Base-by-base conservation (phyloP, 2,888 invertebrate species). In the Harpalus rubripes region DNA sequence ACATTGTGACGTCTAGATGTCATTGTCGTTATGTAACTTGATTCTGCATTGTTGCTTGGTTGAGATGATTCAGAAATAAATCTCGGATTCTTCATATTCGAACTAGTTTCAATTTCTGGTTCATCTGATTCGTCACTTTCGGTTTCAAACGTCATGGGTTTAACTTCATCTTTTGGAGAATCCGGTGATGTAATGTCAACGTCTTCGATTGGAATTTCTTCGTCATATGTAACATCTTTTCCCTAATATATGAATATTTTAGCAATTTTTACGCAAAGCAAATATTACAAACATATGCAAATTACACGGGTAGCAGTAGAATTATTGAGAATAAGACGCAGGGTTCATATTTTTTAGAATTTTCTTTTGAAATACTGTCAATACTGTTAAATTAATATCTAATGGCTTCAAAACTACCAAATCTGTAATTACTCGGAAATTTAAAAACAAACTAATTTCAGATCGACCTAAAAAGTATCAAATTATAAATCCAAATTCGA, bases 151-250 rank as follows among this genome's bases (percentile, higher is more conserved):
- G 58, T 22, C 7, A 79, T 52, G 16, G 63, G 44, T 65, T 78
- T 84, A 8, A 39, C 58, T 52, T 78, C 78, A n/a, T 44, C 10
- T 78, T 63, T 63, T 8, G 78, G 44, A n/a, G 84, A 61, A 78
- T 52, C 63, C 5, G n/a, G 44, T 16, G 79, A 63, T 15, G 79
- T 52, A 15, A 65, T 52, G 22, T 80, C 80, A 16, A 72, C 58
- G 56, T 76, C 63, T 56, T 86, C 85, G n/a, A 85, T 81, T 12
- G 85, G 79, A 56, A 79, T 80, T 61, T 84, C 85, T 44, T 85
- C 86, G 68, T 86, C 86, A 16, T 80, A 84, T 44, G 83, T 63
- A 16, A 85, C 79, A 58, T 81, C 58, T 56, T 85, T 82, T 65
- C 83, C 85, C 86, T 86, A 58, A n/a, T 82, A 32, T 32, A 32